A percentile compares a stretch with the other conserved stretches of the same genome.
These are phyloP conservation scores for Sicus ferrugineus DNA, from an alignment of 2,888 invertebrate genomes.

Conservation along the genomic window DNA sequence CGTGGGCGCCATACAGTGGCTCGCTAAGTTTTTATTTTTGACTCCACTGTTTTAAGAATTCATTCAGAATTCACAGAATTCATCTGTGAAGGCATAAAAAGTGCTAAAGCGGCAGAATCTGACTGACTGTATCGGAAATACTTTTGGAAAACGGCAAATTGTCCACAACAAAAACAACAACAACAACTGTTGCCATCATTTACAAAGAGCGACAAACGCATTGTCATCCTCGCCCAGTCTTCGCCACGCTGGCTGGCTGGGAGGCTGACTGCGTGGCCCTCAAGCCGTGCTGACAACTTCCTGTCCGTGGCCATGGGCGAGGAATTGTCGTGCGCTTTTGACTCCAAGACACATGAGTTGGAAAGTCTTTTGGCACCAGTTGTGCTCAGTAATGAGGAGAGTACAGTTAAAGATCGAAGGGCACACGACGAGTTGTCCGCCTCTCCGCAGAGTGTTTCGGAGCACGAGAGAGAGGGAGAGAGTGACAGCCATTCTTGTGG, in stretches of 20 bases:
- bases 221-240: too few species aligned
- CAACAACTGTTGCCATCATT: slow-evolving; percentile 25
- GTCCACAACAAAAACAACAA: slow-evolving; percentile 4
- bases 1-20: too few species aligned
- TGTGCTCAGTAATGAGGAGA: not conserved
- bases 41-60: not conserved
- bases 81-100: not conserved
- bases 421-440: too few species aligned
- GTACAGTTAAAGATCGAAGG: too few species aligned
- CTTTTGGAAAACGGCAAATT: too few species aligned
- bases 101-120: too few species aligned
- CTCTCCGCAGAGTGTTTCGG: not conserved
- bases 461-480: too few species aligned
- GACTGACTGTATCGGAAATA: too few species aligned
- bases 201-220: slow-evolving; percentile 12
- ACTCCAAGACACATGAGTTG: slow-evolving; percentile 54
- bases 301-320: slow-evolving; percentile 35
- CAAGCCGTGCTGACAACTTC: slow-evolving; percentile 20
- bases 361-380: slow-evolving; percentile 51
- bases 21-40: not conserved
- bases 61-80: not conserved
- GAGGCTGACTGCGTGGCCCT: too few species aligned
- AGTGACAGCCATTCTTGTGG: not conserved
- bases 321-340: slow-evolving; percentile 41
- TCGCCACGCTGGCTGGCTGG: too few species aligned